Evolutionary conservation across 2,113 vertebrate species (phyloP).

Genomic region (Benthochromis sp.): DNA sequence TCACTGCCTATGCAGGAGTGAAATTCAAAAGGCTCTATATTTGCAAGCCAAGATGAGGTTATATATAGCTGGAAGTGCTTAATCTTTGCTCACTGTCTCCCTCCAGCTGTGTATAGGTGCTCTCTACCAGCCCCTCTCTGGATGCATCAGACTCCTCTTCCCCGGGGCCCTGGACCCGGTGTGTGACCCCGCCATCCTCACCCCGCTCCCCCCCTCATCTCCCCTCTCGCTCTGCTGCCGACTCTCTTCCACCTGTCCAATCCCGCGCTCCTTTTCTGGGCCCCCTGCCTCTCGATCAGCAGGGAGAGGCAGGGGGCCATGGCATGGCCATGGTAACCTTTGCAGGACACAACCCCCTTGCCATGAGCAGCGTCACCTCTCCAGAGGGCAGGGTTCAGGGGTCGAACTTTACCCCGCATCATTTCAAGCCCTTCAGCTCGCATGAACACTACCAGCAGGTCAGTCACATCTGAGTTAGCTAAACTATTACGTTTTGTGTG

Average conservation of each 20-base stretch:
- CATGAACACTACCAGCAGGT: conserved; percentile 91
- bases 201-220: background rate
- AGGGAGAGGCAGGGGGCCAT: conserved; percentile 76
- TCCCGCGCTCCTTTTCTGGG: conserved; percentile 29
- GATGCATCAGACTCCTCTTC: conserved; percentile 66
- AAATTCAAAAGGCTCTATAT: background rate
- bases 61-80: background rate
- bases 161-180: conserved; percentile 67
- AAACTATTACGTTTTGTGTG: background rate
- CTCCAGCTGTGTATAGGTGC: conserved; percentile 61
- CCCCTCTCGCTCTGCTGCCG: background rate
- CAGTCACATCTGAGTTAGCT: background rate
- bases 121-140: conserved; percentile 67
- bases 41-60: background rate
- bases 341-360: conserved; percentile 79
- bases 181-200: conserved; percentile 42
- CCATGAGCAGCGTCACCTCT: conserved; percentile 78
- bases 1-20: background rate
- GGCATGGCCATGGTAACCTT: conserved; percentile 90
- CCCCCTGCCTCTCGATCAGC: conserved; percentile 62
- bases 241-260: conserved; percentile 13
- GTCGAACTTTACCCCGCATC: conserved; percentile 71
- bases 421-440: conserved; percentile 95
- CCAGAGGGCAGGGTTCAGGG: conserved; percentile 79
- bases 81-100: background rate